Evolutionary conservation across 2,113 vertebrate genomes (phyloP).

Genomic region (Sylvilagus bachmani): DNA sequence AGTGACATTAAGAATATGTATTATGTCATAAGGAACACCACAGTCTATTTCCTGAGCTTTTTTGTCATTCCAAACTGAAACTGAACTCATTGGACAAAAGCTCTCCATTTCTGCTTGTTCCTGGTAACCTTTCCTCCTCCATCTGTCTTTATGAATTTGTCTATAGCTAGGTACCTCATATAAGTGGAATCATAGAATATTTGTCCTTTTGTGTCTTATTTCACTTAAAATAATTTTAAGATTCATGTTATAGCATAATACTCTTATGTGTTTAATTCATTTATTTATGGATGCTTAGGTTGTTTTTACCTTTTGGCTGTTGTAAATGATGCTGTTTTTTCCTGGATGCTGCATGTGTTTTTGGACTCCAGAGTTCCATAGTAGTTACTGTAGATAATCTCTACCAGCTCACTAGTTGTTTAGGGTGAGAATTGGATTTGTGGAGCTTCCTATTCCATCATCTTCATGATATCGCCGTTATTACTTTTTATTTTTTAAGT

Average conservation of each 20-base stretch:
- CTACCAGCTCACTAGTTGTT: not conserved
- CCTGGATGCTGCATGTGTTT: not conserved
- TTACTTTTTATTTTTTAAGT: too few species aligned
- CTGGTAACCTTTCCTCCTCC: not conserved
- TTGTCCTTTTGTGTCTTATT: not conserved
- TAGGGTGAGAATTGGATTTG: not conserved
- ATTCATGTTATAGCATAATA: not conserved
- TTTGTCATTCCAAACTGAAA: not conserved
- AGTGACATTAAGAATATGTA: not conserved
- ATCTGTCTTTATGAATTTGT: constrained; percentile 12
- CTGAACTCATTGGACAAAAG: not conserved
- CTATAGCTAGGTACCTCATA: not conserved
- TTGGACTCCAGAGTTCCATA: not conserved
- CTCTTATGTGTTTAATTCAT: not conserved
- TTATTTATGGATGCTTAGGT: not conserved
- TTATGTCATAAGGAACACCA: not conserved
- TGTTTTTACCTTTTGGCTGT: not conserved
- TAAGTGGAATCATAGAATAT: not conserved
- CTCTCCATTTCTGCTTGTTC: not conserved
- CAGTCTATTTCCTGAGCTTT: not conserved
- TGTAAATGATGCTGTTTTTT: not conserved
- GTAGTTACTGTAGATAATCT: not conserved
- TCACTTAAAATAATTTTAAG: not conserved
- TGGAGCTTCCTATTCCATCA: not conserved
- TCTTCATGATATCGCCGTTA: not conserved